phyloP scores from a whole-genome alignment of 2,797 vertebrate species.

The Manis pentadactyla region DNA sequence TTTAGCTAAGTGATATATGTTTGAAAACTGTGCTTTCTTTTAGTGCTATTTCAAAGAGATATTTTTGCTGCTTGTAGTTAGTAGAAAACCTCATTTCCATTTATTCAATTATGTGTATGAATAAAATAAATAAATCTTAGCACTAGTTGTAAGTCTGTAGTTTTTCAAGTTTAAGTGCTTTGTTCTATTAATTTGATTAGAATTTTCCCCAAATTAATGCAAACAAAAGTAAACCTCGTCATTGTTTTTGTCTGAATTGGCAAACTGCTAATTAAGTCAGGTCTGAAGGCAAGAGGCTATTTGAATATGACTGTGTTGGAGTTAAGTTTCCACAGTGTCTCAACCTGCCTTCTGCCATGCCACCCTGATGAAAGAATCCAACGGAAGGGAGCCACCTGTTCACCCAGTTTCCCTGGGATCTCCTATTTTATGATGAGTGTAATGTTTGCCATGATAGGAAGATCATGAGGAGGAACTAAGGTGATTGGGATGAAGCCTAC shows the following conservation, averaged over 20 bases:
- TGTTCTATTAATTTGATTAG: neutral
- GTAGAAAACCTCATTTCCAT: neutral
- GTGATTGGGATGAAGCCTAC: neutral
- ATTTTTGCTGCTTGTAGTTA: neutral
- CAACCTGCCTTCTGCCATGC: neutral
- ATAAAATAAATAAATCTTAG: neutral
- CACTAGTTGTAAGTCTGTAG: neutral
- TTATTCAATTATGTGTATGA: neutral
- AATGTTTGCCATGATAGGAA: neutral
- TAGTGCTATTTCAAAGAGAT: neutral
- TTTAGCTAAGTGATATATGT: constrained; percentile 26
- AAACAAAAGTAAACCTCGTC: neutral
- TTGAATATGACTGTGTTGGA: too few species aligned
- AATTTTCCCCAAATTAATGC: neutral
- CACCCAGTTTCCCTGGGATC: neutral
- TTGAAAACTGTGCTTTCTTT: neutral
- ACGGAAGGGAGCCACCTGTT: neutral
- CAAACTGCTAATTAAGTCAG: neutral
- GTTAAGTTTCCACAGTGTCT: neutral
- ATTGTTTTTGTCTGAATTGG: neutral
- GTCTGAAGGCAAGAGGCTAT: neutral
- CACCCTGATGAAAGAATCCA: neutral
- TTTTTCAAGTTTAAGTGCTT: neutral
- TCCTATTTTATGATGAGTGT: neutral
- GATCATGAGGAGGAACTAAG: neutral